Conservation (phyloP, 2,797 vertebrate species). For the Cheirogaleus major region DNA sequence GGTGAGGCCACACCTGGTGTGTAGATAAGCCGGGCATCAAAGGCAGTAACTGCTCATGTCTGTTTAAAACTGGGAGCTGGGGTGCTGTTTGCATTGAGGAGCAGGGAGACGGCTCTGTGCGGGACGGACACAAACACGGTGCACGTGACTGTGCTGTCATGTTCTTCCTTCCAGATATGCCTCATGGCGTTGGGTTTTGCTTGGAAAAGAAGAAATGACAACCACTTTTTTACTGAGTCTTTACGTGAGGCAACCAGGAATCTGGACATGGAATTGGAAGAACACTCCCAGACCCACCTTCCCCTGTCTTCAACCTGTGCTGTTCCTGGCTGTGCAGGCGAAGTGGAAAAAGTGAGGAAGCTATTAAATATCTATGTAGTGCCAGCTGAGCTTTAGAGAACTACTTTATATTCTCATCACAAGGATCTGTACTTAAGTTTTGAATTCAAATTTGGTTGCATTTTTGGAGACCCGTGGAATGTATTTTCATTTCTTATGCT, state of each 20-base stretch:
- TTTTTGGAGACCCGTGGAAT: rapidly evolving
- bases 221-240: constrained; percentile 73
- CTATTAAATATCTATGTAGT: rapidly evolving
- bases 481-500: not conserved
- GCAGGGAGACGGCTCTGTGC: not conserved
- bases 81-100: too few relatives aligned
- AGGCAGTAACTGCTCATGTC: not conserved
- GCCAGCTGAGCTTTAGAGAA: not conserved
- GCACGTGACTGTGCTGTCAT: rapidly evolving
- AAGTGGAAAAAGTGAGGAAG: constrained; percentile 83
- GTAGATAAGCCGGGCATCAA: rapidly evolving
- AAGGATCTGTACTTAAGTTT: not conserved
- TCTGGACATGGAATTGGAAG: constrained; percentile 28
- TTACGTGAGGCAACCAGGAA: constrained; percentile 66
- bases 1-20: rapidly evolving
- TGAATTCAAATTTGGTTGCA: not conserved
- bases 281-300: not conserved
- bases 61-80: not conserved
- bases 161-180: constrained; percentile 84
- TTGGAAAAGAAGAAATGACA: constrained; percentile 78
- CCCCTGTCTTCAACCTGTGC: not conserved
- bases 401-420: rapidly evolving
- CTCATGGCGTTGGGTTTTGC: constrained; percentile 82
- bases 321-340: constrained; percentile 23
- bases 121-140: rapidly evolving